These are phyloP conservation scores for Caenorhabditis angaria DNA, from an alignment of 2,888 invertebrate genomes.

Conservation along the genomic window DNA sequence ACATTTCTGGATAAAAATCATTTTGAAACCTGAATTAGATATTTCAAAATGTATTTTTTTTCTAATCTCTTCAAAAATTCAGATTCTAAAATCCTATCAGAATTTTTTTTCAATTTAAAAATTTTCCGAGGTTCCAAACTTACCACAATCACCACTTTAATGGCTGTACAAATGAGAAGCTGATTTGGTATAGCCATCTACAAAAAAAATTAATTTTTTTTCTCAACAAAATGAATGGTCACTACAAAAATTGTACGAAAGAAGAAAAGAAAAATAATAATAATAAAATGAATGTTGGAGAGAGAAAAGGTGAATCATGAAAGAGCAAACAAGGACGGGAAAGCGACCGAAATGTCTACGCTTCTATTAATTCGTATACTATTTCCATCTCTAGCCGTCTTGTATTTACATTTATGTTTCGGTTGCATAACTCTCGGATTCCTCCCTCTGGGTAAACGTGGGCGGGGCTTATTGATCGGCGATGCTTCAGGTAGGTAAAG, in stretches of 20 bases:
- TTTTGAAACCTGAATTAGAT: not conserved
- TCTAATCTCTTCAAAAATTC: not conserved
- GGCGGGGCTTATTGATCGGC: not conserved
- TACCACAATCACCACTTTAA: constrained; percentile 67
- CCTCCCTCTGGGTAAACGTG: too few species aligned
- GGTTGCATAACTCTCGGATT: constrained; percentile 1
- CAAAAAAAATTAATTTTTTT: constrained; percentile 3
- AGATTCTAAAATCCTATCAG: not conserved
- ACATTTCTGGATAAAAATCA: not conserved
- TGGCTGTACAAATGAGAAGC: constrained; percentile 60
- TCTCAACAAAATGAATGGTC: not conserved
- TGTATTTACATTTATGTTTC: constrained; percentile 2
- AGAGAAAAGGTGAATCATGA: constrained; percentile 32
- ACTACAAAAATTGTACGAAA: not conserved
- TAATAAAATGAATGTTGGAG: not conserved
- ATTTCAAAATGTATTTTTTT: not conserved
- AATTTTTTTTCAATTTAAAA: not conserved
- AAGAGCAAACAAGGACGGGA: constrained; percentile 33
- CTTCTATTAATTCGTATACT: not conserved
- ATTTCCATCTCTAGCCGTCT: not conserved
- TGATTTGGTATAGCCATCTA: constrained; percentile 67
- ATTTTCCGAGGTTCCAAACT: constrained; percentile 34
- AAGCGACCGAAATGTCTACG: not conserved
- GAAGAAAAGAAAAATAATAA: not conserved
- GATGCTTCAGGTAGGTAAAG: not conserved